A percentile compares a stretch with the other conserved stretches of the same genome.
Conservation (phyloP, 2,113 vertebrate species). For the Falco punctatus region DNA sequence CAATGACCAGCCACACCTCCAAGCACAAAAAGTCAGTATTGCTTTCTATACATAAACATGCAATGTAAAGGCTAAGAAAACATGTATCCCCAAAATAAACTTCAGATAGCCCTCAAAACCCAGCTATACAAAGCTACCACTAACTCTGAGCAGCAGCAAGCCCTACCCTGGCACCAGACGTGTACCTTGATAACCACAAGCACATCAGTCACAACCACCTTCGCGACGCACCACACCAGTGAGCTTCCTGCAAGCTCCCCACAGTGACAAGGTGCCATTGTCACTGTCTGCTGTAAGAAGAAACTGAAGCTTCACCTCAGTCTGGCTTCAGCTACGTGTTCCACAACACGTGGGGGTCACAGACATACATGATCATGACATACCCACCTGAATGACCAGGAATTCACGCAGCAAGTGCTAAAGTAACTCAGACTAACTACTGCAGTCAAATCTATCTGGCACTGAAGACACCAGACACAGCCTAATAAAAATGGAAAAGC, state of each 20-base stretch:
- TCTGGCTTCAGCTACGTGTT: not conserved
- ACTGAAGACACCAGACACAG: not conserved
- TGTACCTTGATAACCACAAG: not conserved
- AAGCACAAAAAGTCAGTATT: not conserved
- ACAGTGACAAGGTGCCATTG: rapidly evolving
- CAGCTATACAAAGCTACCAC: not conserved
- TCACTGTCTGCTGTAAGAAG: not conserved
- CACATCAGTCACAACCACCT: not conserved
- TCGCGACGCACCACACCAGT: rapidly evolving
- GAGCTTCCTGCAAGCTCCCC: not conserved
- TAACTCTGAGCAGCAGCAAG: not conserved
- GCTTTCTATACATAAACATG: not conserved
- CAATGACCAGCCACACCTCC: not conserved
- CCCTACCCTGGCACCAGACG: not conserved
- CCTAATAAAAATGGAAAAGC: not conserved
- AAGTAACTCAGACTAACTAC: not conserved
- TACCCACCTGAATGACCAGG: not conserved
- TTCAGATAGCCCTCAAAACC: rapidly evolving
- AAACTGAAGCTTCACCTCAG: not conserved
- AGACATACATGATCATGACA: not conserved
- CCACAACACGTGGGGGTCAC: not conserved
- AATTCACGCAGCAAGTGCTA: too few species aligned
- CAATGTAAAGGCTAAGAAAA: not conserved
- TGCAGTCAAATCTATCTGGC: not conserved
- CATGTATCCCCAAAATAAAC: not conserved